Base-by-base conservation (phyloP, 2,113 vertebrate species). In the Neoarius graeffei region DNA sequence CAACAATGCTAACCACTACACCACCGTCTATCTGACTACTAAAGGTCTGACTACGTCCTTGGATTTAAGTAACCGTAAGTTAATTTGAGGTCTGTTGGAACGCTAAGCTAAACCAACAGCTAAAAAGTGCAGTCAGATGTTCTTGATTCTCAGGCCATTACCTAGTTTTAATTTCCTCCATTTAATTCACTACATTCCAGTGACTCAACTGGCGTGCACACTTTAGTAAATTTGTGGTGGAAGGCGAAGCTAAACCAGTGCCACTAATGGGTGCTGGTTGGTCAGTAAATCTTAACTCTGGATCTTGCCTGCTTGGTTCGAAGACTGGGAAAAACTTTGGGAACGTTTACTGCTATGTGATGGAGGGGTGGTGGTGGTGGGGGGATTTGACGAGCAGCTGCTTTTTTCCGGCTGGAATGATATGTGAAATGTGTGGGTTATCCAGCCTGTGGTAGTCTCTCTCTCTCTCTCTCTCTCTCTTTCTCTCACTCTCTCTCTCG, bases 351-450 rank as follows among this genome's bases (percentile, higher is more conserved):
- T 89, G 86, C 91, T 91, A 74, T 82, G 57, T 0, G 80, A 25
- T 14, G 35, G 19, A 42, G 80, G 81, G 89, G 89, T 91, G 91
- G 84, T 91, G 91, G 84, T 77, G 85, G 93, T 92, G 93, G 85
- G 93, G 93, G 93, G 89, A 92, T 93, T 95, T 85, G 1, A 90
- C 86, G 89, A 91, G 83, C 95, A 94, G 94, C 93, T 95, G 93
- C 88, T 92, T 92, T 92, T 85, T 89, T 91, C 85, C 88, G 84
- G 83, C 69, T 84, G 92, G 93, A 94, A 92, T 90, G 86, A 93
- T 92, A 92, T 94, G 93, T 93, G 92, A 94, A 94, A 94, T 92
- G 87, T 94, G 94, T 94, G 93, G 92, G 93, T 91, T 93, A 89
- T 85, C 91, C 86, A 48, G 84, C 89, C 91, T 88, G 88, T 87